phyloP scores from a whole-genome alignment of 2,113 vertebrate genomes.

The Willisornis vidua region DNA sequence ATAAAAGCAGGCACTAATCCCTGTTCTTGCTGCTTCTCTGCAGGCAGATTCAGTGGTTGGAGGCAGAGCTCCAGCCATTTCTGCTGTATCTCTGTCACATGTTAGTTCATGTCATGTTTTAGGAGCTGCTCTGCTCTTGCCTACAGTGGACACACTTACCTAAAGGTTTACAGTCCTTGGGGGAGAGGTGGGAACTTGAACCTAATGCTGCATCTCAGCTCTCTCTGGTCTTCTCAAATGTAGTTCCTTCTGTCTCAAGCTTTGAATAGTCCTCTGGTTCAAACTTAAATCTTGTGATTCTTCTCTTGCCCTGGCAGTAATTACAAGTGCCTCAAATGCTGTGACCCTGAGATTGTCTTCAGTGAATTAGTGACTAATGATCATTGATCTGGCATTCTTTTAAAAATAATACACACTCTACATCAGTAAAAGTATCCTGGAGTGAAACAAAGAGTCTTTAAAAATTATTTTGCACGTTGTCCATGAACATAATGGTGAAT shows the following conservation, averaged over 20 bases:
- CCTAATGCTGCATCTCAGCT: background rate
- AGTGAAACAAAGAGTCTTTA: background rate
- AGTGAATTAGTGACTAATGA: background rate
- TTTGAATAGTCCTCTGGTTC: background rate
- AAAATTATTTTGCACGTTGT: background rate
- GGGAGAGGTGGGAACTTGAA: constrained; percentile 10
- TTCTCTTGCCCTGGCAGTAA: background rate
- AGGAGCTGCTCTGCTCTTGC: background rate
- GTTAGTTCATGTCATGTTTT: background rate
- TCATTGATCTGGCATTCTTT: background rate
- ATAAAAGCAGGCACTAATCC: background rate
- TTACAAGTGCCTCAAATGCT: background rate
- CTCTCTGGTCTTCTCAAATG: background rate
- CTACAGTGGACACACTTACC: background rate
- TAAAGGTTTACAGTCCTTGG: background rate
- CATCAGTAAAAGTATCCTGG: background rate
- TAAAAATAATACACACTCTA: background rate
- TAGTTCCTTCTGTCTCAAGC: background rate
- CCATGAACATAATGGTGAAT: background rate
- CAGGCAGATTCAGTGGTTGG: constrained; percentile 20
- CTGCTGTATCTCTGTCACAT: background rate
- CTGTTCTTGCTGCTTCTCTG: background rate
- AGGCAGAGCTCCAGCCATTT: background rate
- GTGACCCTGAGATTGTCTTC: background rate
- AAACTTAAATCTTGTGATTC: background rate